Base-by-base conservation (phyloP, 1,140 invertebrate species). In the Antheraea mylitta region DNA sequence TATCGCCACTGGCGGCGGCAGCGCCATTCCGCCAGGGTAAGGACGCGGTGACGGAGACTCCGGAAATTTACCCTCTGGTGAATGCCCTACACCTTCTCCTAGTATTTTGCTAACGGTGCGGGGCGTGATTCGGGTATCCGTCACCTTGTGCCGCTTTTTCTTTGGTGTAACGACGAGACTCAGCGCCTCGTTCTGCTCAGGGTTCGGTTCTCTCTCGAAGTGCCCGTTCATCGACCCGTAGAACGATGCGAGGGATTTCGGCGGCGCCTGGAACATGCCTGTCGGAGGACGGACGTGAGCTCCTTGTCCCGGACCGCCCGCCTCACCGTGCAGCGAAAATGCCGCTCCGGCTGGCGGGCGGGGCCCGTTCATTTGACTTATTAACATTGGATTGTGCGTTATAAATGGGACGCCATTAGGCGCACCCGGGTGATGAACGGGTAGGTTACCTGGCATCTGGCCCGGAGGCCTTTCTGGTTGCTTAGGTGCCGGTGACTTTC, bases 111-210 rank as follows among this genome's bases (percentile, higher is more conserved):
- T 97, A 10, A 98, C 97, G 48, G 97, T 98, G 68, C 97, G 94
- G 6, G 98, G 98, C 10, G 98, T 99, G 68, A 99, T 97, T 71
- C 98, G 94, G 58, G 98, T 99, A 87, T 99, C 98, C 16, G 98
- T 99, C 68, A 99, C 97, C 95, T 99, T 99, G 86, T 99, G 98
- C 18, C 98, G 94, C 93, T 99, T 99, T 93, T 98, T 98, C 92
- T 99, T 99, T 0, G 97, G 97, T 30, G 97, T 96, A 71, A 99
- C 97, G 30, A 99, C 97, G 73, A 99, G 94, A 79, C 97, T 97
- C 11, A 99, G 94, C 0, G 98, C 97, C 90, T 99, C 98, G 83
- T 98, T 98, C 89, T 99, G 98, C 89, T 98, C 98, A 3, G 96
- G 95, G 71, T 95, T 94, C 53, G 85, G 85, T 76, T 96, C 95